Evolutionary conservation across 2,797 vertebrate species (phyloP).

Genomic region (Myotis myotis): DNA sequence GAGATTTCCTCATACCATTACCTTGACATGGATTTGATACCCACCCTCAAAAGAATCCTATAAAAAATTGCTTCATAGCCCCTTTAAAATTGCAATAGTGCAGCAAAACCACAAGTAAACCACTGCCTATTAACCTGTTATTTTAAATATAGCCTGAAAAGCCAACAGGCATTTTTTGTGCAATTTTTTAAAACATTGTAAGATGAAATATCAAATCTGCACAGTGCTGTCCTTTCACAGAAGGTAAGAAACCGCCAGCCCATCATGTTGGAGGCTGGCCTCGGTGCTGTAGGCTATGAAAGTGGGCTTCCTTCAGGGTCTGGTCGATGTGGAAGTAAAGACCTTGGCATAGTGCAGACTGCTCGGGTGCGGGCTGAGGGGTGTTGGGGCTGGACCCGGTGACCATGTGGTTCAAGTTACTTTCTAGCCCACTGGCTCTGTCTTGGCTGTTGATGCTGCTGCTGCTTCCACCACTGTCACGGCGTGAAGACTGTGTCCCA

Average conservation of each 20-base stretch:
- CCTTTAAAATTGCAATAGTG: slow-evolving; percentile 86
- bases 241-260: slow-evolving; percentile 82
- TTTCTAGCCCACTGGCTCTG: slow-evolving; percentile 85
- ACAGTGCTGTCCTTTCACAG: slow-evolving; percentile 86
- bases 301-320: slow-evolving; percentile 96
- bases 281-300: slow-evolving; percentile 95
- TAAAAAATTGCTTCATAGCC: slow-evolving; percentile 86
- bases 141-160: slow-evolving; percentile 86
- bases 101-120: slow-evolving; percentile 88
- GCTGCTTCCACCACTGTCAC: slow-evolving; percentile 90
- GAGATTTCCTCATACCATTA: slow-evolving; percentile 75
- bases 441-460: slow-evolving; percentile 93
- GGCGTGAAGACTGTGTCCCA: slow-evolving; percentile 84
- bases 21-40: slow-evolving; percentile 64
- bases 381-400: slow-evolving; percentile 89
- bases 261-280: slow-evolving; percentile 91
- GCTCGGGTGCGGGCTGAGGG: slow-evolving; percentile 87
- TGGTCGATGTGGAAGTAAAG: slow-evolving; percentile 97
- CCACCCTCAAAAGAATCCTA: slow-evolving; percentile 83
- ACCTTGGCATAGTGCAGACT: slow-evolving; percentile 86
- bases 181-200: slow-evolving; percentile 84
- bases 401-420: slow-evolving; percentile 83
- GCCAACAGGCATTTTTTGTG: slow-evolving; percentile 86
- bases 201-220: slow-evolving; percentile 83
- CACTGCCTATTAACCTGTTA: slow-evolving; percentile 84